Percentiles rank a stretch among this genome's conserved stretches.
These are phyloP conservation scores for Decapterus maruadsi DNA, from an alignment of 2,797 vertebrate species.

Conservation along the genomic window DNA sequence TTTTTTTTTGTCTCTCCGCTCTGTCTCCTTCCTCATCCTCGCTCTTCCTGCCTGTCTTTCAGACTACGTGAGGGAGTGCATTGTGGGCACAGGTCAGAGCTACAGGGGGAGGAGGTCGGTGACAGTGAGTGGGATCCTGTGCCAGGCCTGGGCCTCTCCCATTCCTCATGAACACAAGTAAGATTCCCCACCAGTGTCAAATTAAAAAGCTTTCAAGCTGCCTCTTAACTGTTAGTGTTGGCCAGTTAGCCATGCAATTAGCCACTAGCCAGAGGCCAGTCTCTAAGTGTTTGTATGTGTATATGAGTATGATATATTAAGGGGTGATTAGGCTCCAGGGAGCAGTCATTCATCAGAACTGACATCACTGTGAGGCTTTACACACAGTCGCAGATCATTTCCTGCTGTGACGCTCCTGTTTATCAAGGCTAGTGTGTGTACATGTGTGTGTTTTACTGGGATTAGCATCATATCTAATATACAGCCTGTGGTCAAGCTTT, in stretches of 20 bases:
- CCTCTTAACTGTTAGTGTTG: slow-evolving; percentile 55
- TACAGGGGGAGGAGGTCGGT: slow-evolving; percentile 93
- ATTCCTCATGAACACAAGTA: slow-evolving; percentile 98
- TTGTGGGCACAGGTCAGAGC: slow-evolving; percentile 92
- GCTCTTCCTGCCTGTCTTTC: slow-evolving; percentile 28
- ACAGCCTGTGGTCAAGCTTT: slow-evolving; percentile 28
- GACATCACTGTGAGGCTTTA: slow-evolving; percentile 75
- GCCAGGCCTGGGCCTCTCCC: slow-evolving; percentile 95
- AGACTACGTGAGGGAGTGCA: slow-evolving; percentile 96
- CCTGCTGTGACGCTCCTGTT: slow-evolving; percentile 67
- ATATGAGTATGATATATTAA: slow-evolving; percentile 69
- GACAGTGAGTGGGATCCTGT: slow-evolving; percentile 92
- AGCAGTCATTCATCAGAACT: slow-evolving; percentile 75
- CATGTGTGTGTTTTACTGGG: slow-evolving; percentile 38
- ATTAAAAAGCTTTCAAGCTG: slow-evolving; percentile 42
- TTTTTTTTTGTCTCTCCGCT: slow-evolving; percentile 2
- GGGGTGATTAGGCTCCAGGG: slow-evolving; percentile 77
- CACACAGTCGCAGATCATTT: slow-evolving; percentile 74
- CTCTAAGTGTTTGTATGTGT: slow-evolving; percentile 45
- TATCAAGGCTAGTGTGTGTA: slow-evolving; percentile 60
- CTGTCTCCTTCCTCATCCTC: slow-evolving; percentile 5
- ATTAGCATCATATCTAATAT: slow-evolving; percentile 61
- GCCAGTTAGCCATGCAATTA: slow-evolving; percentile 63
- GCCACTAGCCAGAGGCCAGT: slow-evolving; percentile 62
- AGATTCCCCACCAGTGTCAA: slow-evolving; percentile 75